Evolutionary conservation across 2,113 vertebrate genomes (phyloP).

Genomic region (Chaetodon auriga): DNA sequence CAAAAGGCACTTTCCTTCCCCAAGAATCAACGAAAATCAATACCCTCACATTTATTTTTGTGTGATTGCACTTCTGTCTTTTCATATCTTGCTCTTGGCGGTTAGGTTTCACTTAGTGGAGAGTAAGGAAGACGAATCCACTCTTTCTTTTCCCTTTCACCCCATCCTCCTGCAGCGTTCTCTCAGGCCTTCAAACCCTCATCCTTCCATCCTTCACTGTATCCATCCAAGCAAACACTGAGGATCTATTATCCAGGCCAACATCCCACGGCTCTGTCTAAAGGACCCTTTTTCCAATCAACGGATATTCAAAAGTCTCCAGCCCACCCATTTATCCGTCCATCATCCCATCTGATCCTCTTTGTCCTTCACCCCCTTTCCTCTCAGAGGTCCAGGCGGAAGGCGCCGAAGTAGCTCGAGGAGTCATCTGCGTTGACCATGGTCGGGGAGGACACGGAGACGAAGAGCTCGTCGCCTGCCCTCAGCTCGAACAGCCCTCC

Average conservation of each 20-base stretch:
- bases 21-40: slow-evolving; percentile 32
- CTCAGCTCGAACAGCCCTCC: slow-evolving; percentile 90
- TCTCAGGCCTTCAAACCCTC: slow-evolving; percentile 11
- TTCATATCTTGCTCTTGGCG: slow-evolving; percentile 24
- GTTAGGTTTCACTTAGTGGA: slow-evolving; percentile 19
- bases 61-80: slow-evolving; percentile 56
- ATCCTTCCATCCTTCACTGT: slow-evolving; percentile 39
- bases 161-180: slow-evolving; percentile 3
- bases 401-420: slow-evolving; percentile 90
- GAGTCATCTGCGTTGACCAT: slow-evolving; percentile 86
- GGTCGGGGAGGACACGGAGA: slow-evolving; percentile 89
- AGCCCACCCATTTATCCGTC: slow-evolving; percentile 2
- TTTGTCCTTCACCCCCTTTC: background rate
- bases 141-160: slow-evolving; percentile 19
- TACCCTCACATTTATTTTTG: slow-evolving; percentile 45
- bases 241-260: slow-evolving; percentile 73
- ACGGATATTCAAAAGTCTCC: slow-evolving; percentile 37
- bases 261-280: slow-evolving; percentile 1
- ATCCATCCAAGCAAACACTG: slow-evolving; percentile 23
- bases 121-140: slow-evolving; percentile 31
- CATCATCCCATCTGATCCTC: background rate
- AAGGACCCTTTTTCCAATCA: background rate
- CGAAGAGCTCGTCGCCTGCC: slow-evolving; percentile 88
- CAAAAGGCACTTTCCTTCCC: slow-evolving; percentile 24
- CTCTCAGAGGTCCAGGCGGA: slow-evolving; percentile 87